These are phyloP conservation scores for Meandrina meandrites DNA, from an alignment of 92 coral and sea anemone species.

Conservation along the genomic window DNA sequence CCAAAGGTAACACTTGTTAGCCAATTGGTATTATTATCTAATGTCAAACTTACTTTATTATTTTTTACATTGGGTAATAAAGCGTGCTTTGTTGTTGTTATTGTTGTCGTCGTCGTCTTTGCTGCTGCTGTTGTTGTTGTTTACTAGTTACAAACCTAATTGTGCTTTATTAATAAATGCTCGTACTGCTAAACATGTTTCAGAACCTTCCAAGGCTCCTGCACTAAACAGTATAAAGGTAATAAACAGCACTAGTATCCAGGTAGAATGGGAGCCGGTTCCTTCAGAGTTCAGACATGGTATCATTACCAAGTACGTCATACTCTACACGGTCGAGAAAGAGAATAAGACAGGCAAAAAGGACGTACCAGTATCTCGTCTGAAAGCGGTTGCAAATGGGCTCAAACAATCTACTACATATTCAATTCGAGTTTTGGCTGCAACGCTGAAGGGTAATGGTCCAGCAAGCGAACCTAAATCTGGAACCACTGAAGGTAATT, in stretches of 20 bases:
- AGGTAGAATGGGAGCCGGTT: conserved; percentile 17
- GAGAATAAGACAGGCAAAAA: background rate
- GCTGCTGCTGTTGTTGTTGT: too few species aligned
- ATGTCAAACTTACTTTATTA: too few species aligned
- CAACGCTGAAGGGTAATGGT: background rate
- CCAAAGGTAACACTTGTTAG: too few species aligned
- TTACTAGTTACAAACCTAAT: too few species aligned
- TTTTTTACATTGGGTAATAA: too few species aligned
- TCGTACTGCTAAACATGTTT: background rate
- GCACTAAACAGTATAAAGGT: background rate
- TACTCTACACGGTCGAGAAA: background rate
- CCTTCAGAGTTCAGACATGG: background rate
- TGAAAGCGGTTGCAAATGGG: background rate
- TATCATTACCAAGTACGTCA: conserved; percentile 2
- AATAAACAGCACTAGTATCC: background rate
- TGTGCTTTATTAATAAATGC: too few species aligned
- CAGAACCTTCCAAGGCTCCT: conserved; percentile 19
- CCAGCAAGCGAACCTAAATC: background rate
- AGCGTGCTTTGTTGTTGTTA: too few species aligned
- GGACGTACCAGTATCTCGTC: background rate
- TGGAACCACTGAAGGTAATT: too few species aligned
- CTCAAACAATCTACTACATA: conserved; percentile 8
- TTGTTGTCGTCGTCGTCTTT: too few species aligned
- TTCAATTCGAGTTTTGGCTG: background rate
- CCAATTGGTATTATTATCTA: too few species aligned